Conservation (phyloP, 2,888 invertebrate species). For the Morinoia aosen region DNA sequence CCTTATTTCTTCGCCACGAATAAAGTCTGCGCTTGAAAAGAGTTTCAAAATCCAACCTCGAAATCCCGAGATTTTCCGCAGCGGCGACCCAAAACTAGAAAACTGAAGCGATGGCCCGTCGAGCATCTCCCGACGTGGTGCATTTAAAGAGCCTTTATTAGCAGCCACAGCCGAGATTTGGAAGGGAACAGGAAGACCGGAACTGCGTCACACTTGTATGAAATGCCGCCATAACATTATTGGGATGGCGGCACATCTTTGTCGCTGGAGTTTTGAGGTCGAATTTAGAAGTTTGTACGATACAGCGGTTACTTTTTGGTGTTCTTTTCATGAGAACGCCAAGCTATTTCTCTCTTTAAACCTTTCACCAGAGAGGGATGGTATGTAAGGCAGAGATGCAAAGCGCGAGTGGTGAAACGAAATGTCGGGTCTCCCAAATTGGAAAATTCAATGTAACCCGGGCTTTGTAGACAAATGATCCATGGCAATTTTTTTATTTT, state of each 20-base stretch:
- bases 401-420: too few species aligned
- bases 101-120: neutral
- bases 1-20: neutral
- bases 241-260: neutral
- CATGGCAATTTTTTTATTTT: too few species aligned
- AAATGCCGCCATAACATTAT: neutral
- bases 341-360: too few species aligned
- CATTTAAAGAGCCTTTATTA: constrained; percentile 17
- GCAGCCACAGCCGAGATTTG: neutral
- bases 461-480: too few species aligned
- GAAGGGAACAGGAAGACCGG: neutral
- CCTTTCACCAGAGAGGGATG: too few species aligned
- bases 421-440: too few species aligned
- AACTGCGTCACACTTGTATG: neutral
- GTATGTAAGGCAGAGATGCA: too few species aligned
- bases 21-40: neutral
- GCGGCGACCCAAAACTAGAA: neutral
- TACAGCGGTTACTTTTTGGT: too few species aligned
- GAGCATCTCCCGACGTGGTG: neutral
- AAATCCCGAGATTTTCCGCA: neutral
- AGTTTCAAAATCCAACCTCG: neutral
- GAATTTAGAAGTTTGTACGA: neutral
- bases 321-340: too few species aligned
- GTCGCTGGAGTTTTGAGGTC: neutral
- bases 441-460: too few species aligned